phyloP scores from a whole-genome alignment of 2,888 invertebrate genomes.

The Meiosimyza decipiens region DNA sequence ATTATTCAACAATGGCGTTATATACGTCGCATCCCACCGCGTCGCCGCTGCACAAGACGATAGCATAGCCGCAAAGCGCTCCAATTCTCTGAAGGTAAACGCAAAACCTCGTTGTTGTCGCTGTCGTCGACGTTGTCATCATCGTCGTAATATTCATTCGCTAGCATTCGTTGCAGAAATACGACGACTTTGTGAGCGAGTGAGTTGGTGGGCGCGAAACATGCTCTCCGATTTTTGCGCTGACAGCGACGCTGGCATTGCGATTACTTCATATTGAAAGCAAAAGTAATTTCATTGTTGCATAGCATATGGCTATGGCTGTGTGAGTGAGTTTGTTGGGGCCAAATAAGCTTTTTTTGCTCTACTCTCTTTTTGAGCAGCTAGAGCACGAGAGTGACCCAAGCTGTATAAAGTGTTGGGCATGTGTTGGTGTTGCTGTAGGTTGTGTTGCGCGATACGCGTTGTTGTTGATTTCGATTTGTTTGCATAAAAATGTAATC shows the following conservation, averaged over 20 bases:
- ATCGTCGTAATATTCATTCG: conserved; percentile 35
- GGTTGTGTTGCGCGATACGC: conserved; percentile 44
- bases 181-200: conserved; percentile 20
- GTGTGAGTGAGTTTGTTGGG: conserved; percentile 18
- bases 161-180: conserved; percentile 45
- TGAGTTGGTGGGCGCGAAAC: conserved; percentile 13
- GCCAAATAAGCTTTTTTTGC: no score
- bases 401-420: neutral
- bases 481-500: conserved; percentile 39
- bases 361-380: no score
- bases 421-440: conserved; percentile 44
- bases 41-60: neutral
- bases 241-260: conserved; percentile 35
- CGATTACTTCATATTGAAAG: conserved; percentile 66
- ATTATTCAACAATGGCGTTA: conserved; percentile 69
- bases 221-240: conserved; percentile 31
- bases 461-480: conserved; percentile 39
- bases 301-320: neutral
- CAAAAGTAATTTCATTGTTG: conserved; percentile 60
- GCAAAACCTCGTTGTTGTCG: conserved; percentile 19
- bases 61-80: conserved; percentile 23
- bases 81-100: conserved; percentile 33
- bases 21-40: conserved; percentile 6
- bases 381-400: no score
- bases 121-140: conserved; percentile 36